phyloP scores from a whole-genome alignment of 2,113 vertebrate genomes.

The Perca schrenkii region DNA sequence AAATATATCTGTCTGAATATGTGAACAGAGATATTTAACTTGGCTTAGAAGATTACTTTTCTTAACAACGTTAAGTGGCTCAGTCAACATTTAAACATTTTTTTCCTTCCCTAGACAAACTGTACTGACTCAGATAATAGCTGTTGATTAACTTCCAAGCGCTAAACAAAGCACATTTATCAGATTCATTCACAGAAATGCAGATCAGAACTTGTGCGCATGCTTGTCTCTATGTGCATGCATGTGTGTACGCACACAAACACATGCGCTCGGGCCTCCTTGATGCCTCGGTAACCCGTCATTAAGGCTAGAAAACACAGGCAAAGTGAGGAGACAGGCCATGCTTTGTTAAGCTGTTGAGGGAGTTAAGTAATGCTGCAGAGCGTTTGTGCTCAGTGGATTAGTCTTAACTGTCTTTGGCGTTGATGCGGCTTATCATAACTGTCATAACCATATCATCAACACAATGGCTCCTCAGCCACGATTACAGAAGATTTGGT shows the following conservation, averaged over 20 bases:
- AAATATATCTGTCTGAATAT: conserved; percentile 75
- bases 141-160: conserved; percentile 74
- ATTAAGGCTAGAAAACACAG: conserved; percentile 79
- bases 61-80: conserved; percentile 76
- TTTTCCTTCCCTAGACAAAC: conserved; percentile 70
- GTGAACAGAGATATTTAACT: conserved; percentile 80
- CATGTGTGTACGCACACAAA: conserved; percentile 40
- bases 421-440: conserved; percentile 79
- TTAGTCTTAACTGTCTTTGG: conserved; percentile 78
- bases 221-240: conserved; percentile 36
- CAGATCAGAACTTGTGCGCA: conserved; percentile 49
- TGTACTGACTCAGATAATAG: conserved; percentile 76
- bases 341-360: conserved; percentile 71
- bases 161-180: conserved; percentile 75
- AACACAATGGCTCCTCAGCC: conserved; percentile 75
- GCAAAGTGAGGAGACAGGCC: conserved; percentile 75
- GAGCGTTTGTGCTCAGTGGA: conserved; percentile 74
- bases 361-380: conserved; percentile 73
- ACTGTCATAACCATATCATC: conserved; percentile 79
- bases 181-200: conserved; percentile 79
- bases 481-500: conserved; percentile 80
- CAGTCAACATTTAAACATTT: conserved; percentile 77
- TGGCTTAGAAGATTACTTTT: conserved; percentile 78
- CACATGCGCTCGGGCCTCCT: conserved; percentile 48
- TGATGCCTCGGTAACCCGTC: conserved; percentile 76